These are phyloP conservation scores for Parochlus steinenii DNA, from an alignment of 2,888 invertebrate species.

Conservation along the genomic window DNA sequence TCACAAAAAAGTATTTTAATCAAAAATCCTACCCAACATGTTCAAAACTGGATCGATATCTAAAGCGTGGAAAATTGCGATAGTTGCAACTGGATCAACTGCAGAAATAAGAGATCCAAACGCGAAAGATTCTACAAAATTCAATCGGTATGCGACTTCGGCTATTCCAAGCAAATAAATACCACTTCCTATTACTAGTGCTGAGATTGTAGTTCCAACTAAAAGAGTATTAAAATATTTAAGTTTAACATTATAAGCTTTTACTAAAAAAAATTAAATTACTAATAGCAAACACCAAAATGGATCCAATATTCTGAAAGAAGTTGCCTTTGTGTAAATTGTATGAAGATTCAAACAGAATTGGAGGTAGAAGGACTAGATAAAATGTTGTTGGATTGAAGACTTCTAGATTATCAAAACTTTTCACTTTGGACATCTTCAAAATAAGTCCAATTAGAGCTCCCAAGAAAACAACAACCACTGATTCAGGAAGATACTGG, in stretches of 20 bases:
- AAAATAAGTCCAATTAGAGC: slow-evolving; percentile 82
- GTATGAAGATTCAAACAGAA: slow-evolving; percentile 98
- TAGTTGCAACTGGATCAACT: slow-evolving; percentile 97
- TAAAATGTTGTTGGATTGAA: slow-evolving; percentile 98
- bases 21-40: slow-evolving; percentile 98
- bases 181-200: slow-evolving; percentile 91
- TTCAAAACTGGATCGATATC: slow-evolving; percentile 95
- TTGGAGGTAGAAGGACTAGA: slow-evolving; percentile 88
- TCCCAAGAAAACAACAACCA: slow-evolving; percentile 90
- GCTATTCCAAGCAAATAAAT: slow-evolving; percentile 88
- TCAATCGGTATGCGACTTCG: slow-evolving; percentile 76
- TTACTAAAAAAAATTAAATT: no score
- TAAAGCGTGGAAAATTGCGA: slow-evolving; percentile 95
- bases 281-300: slow-evolving; percentile 93
- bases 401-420: slow-evolving; percentile 90
- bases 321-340: slow-evolving; percentile 96
- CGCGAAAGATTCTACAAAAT: slow-evolving; percentile 94
- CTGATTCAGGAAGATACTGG: slow-evolving; percentile 93
- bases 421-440: slow-evolving; percentile 73
- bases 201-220: slow-evolving; percentile 91
- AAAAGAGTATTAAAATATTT: no score
- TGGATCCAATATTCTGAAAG: slow-evolving; percentile 97
- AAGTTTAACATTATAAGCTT: no score
- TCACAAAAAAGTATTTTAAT: slow-evolving; percentile 62
- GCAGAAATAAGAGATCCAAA: slow-evolving; percentile 97